Evolutionary conservation across 2,888 invertebrate genomes (phyloP).

Genomic region (Ophion ventricosus): DNA sequence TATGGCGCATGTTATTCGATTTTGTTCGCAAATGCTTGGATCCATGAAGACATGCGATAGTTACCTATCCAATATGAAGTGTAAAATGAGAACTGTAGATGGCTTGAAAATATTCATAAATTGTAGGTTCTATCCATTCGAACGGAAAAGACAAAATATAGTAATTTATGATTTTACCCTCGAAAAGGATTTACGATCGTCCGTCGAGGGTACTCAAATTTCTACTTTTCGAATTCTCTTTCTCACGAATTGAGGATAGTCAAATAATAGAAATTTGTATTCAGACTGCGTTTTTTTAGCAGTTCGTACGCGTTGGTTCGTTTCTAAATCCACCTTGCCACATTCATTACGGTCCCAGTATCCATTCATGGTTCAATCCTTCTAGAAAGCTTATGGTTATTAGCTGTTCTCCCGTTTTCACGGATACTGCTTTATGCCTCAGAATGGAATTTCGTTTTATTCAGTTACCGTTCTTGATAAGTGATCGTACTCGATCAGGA

Average conservation of each 20-base stretch:
- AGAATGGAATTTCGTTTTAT: constrained; percentile 35
- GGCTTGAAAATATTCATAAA: neutral
- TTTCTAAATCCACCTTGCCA: neutral
- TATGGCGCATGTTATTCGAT: neutral
- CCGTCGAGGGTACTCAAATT: no score
- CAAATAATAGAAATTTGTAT: no score
- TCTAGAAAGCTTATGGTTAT: constrained; percentile 34
- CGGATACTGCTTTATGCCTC: neutral
- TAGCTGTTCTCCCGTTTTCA: constrained; percentile 9
- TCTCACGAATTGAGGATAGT: no score
- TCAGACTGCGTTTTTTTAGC: neutral
- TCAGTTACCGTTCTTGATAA: constrained; percentile 29
- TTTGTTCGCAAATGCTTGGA: neutral
- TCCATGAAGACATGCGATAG: neutral
- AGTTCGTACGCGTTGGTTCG: neutral
- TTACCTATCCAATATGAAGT: neutral
- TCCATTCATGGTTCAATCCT: constrained; percentile 1
- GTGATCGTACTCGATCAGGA: constrained; percentile 10
- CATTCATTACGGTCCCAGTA: neutral
- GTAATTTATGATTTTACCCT: no score
- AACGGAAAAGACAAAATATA: neutral
- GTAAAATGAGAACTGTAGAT: neutral
- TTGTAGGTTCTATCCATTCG: neutral
- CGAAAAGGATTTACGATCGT: no score
- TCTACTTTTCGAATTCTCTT: no score